Conservation (phyloP, 2,113 vertebrate species). For the Chionis minor region DNA sequence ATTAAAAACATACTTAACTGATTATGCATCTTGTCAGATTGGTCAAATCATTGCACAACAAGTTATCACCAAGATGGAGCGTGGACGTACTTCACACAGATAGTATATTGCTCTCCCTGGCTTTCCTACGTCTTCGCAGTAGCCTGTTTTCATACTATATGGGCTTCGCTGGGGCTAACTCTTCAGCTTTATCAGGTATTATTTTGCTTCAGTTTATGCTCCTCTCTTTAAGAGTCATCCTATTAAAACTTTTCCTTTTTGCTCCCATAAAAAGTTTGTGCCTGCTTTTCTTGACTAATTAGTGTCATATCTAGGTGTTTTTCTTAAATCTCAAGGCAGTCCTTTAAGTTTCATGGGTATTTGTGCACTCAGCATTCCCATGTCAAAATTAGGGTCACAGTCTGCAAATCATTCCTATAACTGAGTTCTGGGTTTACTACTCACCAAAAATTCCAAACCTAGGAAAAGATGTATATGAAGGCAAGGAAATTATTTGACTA, state of each 20-base stretch:
- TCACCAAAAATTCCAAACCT: not conserved
- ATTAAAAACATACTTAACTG: not conserved
- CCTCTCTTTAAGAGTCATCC: not conserved
- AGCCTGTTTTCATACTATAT: slow-evolving; percentile 80
- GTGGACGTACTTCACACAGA: slow-evolving; percentile 75
- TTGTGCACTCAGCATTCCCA: not conserved
- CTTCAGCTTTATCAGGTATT: slow-evolving; percentile 92
- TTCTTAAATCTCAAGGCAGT: not conserved
- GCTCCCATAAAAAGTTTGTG: not conserved
- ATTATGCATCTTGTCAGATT: slow-evolving; percentile 75
- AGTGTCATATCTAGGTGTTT: not conserved
- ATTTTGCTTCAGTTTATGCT: not conserved
- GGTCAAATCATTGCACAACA: slow-evolving; percentile 80
- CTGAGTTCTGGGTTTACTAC: not conserved
- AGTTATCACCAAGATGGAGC: slow-evolving; percentile 76
- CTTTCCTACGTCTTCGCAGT: slow-evolving; percentile 81
- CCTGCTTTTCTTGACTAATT: not conserved
- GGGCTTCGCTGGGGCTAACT: slow-evolving; percentile 78
- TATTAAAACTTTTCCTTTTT: not conserved
- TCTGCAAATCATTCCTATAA: not conserved
- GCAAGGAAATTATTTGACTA: not conserved
- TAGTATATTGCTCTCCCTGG: slow-evolving; percentile 88
- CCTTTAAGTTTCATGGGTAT: not conserved
- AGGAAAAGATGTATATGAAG: not conserved
- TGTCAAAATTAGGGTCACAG: not conserved